phyloP scores from a whole-genome alignment of 2,113 vertebrate species.

The Galeopterus variegatus region DNA sequence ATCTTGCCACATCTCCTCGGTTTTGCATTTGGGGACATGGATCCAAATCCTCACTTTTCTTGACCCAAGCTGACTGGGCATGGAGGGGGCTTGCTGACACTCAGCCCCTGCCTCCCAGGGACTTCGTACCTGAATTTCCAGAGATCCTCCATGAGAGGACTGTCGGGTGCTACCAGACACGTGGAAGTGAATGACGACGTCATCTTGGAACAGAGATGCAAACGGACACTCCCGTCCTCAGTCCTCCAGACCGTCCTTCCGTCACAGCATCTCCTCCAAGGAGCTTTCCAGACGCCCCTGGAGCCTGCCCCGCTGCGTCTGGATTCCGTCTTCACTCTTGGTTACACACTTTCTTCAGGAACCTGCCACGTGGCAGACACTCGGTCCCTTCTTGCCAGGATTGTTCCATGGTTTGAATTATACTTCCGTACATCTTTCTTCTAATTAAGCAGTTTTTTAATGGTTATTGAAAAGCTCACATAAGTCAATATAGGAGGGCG shows the following conservation, averaged over 20 bases:
- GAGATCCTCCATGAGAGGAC: background rate
- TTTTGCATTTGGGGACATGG: background rate
- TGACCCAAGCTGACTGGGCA: background rate
- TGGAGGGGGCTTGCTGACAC: background rate
- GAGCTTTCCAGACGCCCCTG: no score
- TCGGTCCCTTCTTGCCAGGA: accelerated
- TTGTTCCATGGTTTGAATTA: background rate
- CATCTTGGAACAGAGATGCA: background rate
- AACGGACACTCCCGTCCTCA: background rate
- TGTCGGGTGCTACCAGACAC: no score
- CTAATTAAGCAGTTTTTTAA: background rate
- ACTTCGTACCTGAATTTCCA: background rate
- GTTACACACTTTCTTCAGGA: background rate
- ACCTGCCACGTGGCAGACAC: accelerated
- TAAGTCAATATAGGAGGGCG: background rate
- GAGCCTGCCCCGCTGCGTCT: background rate
- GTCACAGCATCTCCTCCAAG: background rate
- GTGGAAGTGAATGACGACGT: background rate
- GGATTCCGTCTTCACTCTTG: no score
- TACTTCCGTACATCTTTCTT: background rate
- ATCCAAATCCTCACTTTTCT: background rate
- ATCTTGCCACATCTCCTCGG: background rate
- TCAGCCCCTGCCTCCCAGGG: background rate
- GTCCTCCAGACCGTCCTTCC: background rate
- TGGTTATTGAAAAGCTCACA: background rate